phyloP scores from a whole-genome alignment of 1,140 invertebrate species.

The Leptoteleia sp. region DNA sequence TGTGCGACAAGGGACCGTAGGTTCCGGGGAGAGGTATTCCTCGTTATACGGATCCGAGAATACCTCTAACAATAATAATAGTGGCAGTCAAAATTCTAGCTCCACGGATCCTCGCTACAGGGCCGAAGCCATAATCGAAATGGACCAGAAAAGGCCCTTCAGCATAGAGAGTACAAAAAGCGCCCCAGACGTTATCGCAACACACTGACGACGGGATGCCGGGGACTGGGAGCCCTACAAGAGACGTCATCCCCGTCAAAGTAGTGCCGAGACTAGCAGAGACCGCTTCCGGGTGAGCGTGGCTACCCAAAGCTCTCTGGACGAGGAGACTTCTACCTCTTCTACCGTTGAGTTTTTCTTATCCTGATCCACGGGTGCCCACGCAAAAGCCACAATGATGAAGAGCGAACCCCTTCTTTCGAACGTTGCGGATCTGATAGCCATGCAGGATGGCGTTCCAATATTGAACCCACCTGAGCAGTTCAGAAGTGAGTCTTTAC shows the following conservation, averaged over 20 bases:
- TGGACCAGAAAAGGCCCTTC: constrained; percentile 84
- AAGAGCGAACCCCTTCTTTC: constrained; percentile 42
- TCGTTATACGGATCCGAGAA: constrained; percentile 81
- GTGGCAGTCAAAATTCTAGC: constrained; percentile 60
- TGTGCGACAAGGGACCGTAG: constrained; percentile 81
- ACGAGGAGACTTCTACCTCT: constrained; percentile 72
- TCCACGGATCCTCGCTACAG: constrained; percentile 78
- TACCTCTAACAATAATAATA: constrained; percentile 63
- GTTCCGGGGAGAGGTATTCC: constrained; percentile 81
- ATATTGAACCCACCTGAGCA: constrained; percentile 71
- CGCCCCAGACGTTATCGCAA: constrained; percentile 92
- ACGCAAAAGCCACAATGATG: neutral
- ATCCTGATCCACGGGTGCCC: constrained; percentile 73
- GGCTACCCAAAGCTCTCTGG: constrained; percentile 76
- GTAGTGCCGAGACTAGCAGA: constrained; percentile 5
- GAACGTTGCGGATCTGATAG: constrained; percentile 4
- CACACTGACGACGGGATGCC: constrained; percentile 85
- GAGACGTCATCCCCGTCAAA: constrained; percentile 82
- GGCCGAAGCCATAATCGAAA: constrained; percentile 86
- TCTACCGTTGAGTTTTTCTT: constrained; percentile 70
- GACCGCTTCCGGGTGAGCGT: constrained; percentile 63
- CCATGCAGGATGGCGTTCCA: constrained; percentile 37
- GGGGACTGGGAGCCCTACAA: constrained; percentile 83
- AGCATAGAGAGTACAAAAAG: constrained; percentile 91
- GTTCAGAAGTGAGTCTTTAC: constrained; percentile 55